Base-by-base conservation (phyloP, 1,140 invertebrate species). In the Magallana ariakensis region DNA sequence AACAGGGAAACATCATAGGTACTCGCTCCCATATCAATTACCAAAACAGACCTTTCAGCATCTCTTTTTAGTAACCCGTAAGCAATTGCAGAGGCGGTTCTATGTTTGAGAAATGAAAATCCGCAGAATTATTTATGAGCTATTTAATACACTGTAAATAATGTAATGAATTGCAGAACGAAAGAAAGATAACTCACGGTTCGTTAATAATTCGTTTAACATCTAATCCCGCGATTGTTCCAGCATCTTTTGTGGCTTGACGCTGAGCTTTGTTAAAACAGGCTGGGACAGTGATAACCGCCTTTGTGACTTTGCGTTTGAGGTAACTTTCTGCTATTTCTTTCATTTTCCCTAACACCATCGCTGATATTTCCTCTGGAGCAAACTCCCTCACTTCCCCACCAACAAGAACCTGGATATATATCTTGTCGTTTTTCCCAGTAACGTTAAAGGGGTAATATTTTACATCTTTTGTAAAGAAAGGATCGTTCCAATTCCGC, bases 161-260 rank as follows among this genome's bases (percentile, higher is more conserved):
- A 16, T 7, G 0, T 16, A 46, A n/a, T 6, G 5, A n/a, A 0
- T 13, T 33, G 5, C 4, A 13, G 22, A 46, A 3, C 0, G 60
- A 84, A 22, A 66, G 57, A n/a, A 6, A 80, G 16, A 56, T 10
- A 46, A 93, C 94, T 93, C 92, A 95, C 94, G 99, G 99, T 95
- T 99, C 99, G 94, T 99, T 99, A 92, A 99, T 99, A 91, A 99
- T 99, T 95, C 99, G 96, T 97, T 99, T 98, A 1, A 99, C 98
- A 90, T 97, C 97, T 62, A 99, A 96, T 87, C 99, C 99, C 89
- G 99, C 97, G 92, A 96, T 96, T 10, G 92, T 94, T 62, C 96
- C 96, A 80, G 96, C 96, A 94, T 97, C 96, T 90, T 99, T 99
- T 26, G 98, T 99, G 1, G 98, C 98, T 95, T 99, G 98, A 95